Evolutionary conservation across 2,113 vertebrate species (phyloP).

Genomic region (Chauna torquata): DNA sequence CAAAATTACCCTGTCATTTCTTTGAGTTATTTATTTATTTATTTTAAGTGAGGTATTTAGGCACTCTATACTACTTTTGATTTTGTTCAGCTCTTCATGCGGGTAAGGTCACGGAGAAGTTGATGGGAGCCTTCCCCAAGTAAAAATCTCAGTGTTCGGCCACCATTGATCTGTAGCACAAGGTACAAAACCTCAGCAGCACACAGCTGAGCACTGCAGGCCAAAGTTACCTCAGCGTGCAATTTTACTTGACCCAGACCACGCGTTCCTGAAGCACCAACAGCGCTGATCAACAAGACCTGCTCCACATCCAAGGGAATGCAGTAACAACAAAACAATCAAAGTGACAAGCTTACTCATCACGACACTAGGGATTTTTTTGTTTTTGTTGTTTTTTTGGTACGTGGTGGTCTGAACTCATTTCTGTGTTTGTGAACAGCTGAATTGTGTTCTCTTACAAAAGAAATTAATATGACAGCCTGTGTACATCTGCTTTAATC

Average conservation of each 20-base stretch:
- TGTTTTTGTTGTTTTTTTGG: background rate
- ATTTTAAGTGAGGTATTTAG: background rate
- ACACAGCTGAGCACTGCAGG: background rate
- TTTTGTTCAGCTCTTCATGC: background rate
- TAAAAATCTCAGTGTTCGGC: background rate
- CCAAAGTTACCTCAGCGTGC: fast-evolving
- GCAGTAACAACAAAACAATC: background rate
- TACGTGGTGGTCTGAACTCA: conserved; percentile 3
- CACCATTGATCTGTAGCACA: background rate
- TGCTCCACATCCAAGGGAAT: background rate
- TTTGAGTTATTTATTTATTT: background rate
- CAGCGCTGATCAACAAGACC: background rate
- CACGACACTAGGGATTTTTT: background rate
- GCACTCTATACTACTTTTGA: background rate
- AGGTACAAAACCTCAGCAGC: background rate
- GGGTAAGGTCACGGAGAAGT: background rate
- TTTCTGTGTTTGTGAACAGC: conserved; percentile 51
- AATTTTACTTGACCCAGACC: background rate
- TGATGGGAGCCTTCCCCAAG: background rate
- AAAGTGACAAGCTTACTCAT: conserved; percentile 29
- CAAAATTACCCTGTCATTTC: background rate
- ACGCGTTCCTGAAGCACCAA: background rate
- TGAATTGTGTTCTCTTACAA: conserved; percentile 49
- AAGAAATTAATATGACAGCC: conserved; percentile 69
- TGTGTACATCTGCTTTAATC: conserved; percentile 70